Conservation (phyloP, 2,888 invertebrate genomes). For the Heliconius cydno region DNA sequence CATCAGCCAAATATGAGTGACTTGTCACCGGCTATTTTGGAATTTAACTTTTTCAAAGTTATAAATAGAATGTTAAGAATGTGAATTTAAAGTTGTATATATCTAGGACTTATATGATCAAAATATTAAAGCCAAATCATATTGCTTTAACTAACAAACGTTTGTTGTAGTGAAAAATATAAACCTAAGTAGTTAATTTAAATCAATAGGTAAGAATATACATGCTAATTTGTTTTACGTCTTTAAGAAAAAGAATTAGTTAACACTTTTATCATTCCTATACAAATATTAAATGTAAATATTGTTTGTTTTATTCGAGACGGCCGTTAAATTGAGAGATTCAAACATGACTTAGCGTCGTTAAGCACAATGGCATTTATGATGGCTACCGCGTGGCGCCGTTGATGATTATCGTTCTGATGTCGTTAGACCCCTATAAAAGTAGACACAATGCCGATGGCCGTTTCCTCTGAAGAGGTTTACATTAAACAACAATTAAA, state of each 20-base stretch:
- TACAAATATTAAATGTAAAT: conserved; percentile 4
- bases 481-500: conserved; percentile 32
- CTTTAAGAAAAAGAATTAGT: not conserved
- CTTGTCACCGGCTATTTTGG: not conserved
- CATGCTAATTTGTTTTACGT: not conserved
- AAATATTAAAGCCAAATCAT: not conserved
- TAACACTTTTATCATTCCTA: not conserved
- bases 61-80: no score
- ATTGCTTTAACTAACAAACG: not conserved
- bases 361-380: conserved; percentile 49
- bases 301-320: conserved; percentile 12
- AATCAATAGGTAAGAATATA: no score
- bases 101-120: not conserved
- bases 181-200: not conserved
- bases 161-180: not conserved
- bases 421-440: conserved; percentile 44
- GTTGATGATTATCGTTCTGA: conserved; percentile 44
- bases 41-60: not conserved
- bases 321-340: conserved; percentile 43
- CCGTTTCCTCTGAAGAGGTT: conserved; percentile 11
- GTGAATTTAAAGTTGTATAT: no score
- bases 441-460: conserved; percentile 34
- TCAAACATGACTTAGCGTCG: conserved; percentile 46
- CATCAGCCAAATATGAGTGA: not conserved
- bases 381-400: conserved; percentile 46